These are phyloP conservation scores for Psittacus erithacus DNA, from an alignment of 2,113 vertebrate species.

Conservation along the genomic window DNA sequence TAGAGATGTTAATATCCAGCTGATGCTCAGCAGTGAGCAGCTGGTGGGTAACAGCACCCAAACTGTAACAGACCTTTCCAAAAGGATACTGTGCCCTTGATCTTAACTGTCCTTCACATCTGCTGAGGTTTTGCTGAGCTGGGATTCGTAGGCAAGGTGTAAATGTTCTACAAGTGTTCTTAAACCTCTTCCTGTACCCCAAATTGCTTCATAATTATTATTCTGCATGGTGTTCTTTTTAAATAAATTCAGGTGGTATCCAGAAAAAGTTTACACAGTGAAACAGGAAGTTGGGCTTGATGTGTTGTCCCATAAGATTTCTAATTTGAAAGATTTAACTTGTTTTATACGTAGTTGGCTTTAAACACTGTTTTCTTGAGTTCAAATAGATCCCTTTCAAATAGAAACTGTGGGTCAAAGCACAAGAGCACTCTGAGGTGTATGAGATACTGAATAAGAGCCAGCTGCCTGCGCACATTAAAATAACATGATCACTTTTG, in stretches of 20 bases:
- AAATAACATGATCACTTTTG: accelerated
- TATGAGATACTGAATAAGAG: background rate
- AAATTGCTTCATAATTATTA: background rate
- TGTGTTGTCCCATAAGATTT: background rate
- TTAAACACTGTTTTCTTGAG: background rate
- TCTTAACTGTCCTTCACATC: background rate
- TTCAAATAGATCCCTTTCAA: background rate
- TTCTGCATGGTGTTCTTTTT: background rate
- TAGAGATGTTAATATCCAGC: background rate
- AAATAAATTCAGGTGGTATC: background rate
- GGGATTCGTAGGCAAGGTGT: background rate
- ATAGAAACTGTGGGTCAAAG: background rate
- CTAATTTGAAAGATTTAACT: background rate
- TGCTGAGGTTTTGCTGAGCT: background rate
- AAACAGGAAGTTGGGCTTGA: background rate
- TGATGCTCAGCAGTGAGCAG: background rate
- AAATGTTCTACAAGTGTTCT: background rate
- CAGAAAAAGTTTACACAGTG: background rate
- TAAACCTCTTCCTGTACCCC: background rate
- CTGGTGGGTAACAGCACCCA: background rate
- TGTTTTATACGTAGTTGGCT: background rate
- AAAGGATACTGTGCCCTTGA: background rate
- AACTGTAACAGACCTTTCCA: background rate
- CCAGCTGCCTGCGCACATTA: background rate
- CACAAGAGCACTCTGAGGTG: background rate